Evolutionary conservation across 2,888 invertebrate species (phyloP).

Genomic region (Tetragonisca angustula): DNA sequence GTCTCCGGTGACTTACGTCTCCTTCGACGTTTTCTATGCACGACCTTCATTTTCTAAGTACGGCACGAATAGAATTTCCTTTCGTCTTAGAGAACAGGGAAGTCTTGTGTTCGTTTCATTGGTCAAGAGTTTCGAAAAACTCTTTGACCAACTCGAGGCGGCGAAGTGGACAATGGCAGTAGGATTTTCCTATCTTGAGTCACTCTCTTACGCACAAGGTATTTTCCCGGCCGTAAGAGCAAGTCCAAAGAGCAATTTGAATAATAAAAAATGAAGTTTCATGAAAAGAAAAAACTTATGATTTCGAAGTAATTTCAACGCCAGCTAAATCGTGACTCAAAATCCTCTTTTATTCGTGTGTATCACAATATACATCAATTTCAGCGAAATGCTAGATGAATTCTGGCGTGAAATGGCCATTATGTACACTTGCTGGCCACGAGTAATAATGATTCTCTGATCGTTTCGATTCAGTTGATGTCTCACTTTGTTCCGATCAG

Average conservation of each 20-base stretch:
- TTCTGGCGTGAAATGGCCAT: not conserved
- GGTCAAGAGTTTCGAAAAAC: not conserved
- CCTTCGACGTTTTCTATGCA: not conserved
- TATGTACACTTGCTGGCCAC: not conserved
- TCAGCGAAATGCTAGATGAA: not conserved
- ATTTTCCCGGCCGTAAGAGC: not conserved
- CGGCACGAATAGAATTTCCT: not conserved
- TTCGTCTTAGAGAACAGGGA: not conserved
- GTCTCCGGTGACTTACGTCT: not conserved
- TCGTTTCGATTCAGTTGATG: not conserved
- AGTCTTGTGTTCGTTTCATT: not conserved
- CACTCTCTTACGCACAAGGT: not conserved
- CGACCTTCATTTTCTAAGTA: not conserved
- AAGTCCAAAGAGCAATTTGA: not conserved
- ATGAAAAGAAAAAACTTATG: not conserved
- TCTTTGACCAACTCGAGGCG: not conserved
- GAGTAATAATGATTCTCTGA: not conserved
- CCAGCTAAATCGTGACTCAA: no score
- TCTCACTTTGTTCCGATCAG: not conserved
- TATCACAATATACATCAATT: not conserved
- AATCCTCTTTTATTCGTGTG: no score
- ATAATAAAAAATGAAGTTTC: no score
- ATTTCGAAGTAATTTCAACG: not conserved
- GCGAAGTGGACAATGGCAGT: not conserved
- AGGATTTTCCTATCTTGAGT: not conserved